Percentiles rank a stretch among this genome's conserved stretches.
Conservation (phyloP, 1,140 invertebrate species). For the Drosophila varians region DNA sequence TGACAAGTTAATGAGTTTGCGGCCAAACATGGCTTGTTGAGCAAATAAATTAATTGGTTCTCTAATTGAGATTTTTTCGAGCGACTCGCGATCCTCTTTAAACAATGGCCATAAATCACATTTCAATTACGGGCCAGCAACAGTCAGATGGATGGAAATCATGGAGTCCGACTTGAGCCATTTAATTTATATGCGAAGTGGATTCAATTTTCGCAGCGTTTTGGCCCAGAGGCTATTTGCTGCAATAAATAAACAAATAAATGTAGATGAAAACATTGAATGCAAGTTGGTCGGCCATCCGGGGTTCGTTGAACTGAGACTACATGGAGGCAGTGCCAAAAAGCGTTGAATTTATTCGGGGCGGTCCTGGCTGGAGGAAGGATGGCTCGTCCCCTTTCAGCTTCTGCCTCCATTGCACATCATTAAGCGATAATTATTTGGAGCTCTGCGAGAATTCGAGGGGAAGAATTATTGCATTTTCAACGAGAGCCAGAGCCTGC, state of each 20-base stretch:
- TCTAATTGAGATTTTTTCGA: conserved; percentile 70
- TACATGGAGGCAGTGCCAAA: conserved; percentile 35
- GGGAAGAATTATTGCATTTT: conserved; percentile 45
- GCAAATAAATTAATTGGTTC: conserved; percentile 79
- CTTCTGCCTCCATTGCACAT: conserved; percentile 57
- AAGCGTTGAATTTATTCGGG: conserved; percentile 61
- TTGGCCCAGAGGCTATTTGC: background rate
- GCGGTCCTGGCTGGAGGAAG: conserved; percentile 5
- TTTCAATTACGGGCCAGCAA: conserved; percentile 36
- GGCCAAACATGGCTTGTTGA: conserved; percentile 78
- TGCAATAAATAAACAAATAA: conserved; percentile 45
- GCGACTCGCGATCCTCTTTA: conserved; percentile 26
- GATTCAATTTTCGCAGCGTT: conserved; percentile 44
- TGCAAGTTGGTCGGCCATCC: background rate
- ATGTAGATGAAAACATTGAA: conserved; percentile 7
- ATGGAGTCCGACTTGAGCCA: conserved; percentile 34
- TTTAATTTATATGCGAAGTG: conserved; percentile 47
- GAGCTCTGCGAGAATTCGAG: conserved; percentile 14
- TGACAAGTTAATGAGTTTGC: conserved; percentile 81
- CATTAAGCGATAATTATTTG: conserved; percentile 79
- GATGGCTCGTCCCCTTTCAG: background rate
- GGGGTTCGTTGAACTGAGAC: conserved; percentile 48
- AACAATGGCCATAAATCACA: conserved; percentile 62
- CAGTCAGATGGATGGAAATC: conserved; percentile 28
- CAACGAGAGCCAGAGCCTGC: conserved; percentile 13